Evolutionary conservation across 1,140 invertebrate species (phyloP), one percentile per base, ranked within the genome.

Genomic region (Ruditapes philippinarum): DNA sequence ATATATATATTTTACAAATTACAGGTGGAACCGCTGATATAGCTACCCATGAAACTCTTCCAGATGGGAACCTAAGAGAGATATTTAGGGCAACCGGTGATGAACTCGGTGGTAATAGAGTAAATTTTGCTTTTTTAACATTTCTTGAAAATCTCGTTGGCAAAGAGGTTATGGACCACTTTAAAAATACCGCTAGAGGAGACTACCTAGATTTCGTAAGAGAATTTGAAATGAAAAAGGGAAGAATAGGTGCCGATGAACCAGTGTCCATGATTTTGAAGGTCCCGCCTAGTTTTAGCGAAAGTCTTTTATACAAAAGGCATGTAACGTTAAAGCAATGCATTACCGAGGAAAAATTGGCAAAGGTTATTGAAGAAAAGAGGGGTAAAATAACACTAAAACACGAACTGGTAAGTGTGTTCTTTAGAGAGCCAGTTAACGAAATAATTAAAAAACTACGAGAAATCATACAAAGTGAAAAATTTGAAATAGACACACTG

Each of bases 211-310:
- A 74, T 36, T 38, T 85, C 14, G 11, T 74, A 7, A 73, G 70
- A 38, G 49, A 73, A 17, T 85, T 84, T 73, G 65, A 85, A 85
- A 54, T 85, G 25, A 73, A 85, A 28, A 85, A 85, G 31, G 22
- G 54, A 57, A 33, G 25, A n/a, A 7, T 74, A 28, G 49, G 42
- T 22, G 49, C 51, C 11, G 19, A 80, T 38, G 33, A 19, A 33
- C 12, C 28, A 5, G 0, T 28, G 19, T n/a, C 45, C 7, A 80
- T 80, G 28, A 4, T 33, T 14, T 14, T 80, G 31, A 60, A 25
- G 31, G 25, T 17, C 25, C 76, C 76, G 3, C 17, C 76, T 25
- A 11, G 49, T 11, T 57, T 80, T 36, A 22, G 14, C 5, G 45
- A 57, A 28, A 36, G 28, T 38, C 25, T 80, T 7, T 22, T 19